Base-by-base conservation (phyloP, 2,113 vertebrate species). In the Larimichthys polyactis region DNA sequence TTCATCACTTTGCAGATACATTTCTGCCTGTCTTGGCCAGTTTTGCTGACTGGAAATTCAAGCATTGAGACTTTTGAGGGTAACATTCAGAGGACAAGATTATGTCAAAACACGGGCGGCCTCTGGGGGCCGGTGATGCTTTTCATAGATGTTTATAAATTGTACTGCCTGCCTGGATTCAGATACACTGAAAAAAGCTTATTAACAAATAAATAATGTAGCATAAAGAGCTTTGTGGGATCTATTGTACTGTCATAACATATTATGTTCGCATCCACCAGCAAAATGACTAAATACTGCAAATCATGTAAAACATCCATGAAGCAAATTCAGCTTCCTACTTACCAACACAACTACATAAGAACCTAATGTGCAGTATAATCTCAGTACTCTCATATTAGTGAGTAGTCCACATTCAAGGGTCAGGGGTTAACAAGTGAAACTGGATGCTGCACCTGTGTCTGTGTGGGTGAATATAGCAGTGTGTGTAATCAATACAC, bases 391-490 rank as follows among this genome's bases (percentile, higher is more conserved):
- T 85, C 62, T 77, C 57, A 82, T 74, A 75, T 48, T 48, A 71
- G 40, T 46, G 58, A 83, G 71, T 77, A 70, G 78, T 90, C 46
- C 32, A 72, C 62, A 87, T 87, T 81, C 75, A 85, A 89, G 90
- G 87, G 90, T 88, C 75, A 92, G 17, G 51, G 88, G 88, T 89
- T 90, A 92, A 91, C 87, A 87, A 91, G 83, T 90, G 87, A 87
- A 90, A 89, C 79, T 83, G 73, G 78, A 90, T 86, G 71, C 87
- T 81, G 77, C 8, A 65, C 67, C 75, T 87, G 70, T 84, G 77
- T 89, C 75, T 92, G 89, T 85, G 90, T 93, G 92, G 93, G 87
- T 93, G 91, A 93, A 74, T 69, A 75, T 65, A 81, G 78, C 72
- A 87, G 82, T 22, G 79, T 78, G 69, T 78, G 71, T 80, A 91